Evolutionary conservation across 2,113 vertebrate genomes (phyloP).

Genomic region (Felis chaus): DNA sequence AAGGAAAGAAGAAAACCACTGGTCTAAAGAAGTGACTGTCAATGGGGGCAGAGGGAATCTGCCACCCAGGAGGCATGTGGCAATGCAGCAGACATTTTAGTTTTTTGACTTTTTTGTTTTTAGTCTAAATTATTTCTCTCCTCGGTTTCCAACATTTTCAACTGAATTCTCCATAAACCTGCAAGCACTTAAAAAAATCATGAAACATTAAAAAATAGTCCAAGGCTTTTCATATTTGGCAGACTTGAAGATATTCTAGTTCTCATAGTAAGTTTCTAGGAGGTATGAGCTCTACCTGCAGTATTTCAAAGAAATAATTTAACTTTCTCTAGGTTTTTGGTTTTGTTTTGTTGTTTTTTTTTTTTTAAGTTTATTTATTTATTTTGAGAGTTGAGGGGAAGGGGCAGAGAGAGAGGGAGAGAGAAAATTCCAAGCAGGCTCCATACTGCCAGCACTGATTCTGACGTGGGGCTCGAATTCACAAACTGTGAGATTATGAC

Average conservation of each 20-base stretch:
- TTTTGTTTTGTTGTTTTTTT: no score
- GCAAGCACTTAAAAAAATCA: conserved; percentile 45
- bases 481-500: no score
- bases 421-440: no score
- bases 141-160: conserved; percentile 18
- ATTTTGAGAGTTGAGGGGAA: no score
- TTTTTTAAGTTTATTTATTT: no score
- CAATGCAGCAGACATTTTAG: not conserved
- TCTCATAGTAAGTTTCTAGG: conserved; percentile 73
- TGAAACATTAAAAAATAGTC: conserved; percentile 64
- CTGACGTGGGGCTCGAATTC: no score
- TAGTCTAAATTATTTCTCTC: not conserved
- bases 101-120: not conserved
- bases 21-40: not conserved
- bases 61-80: not conserved
- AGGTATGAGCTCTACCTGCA: conserved; percentile 60
- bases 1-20: not conserved
- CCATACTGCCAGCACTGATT: no score
- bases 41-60: not conserved
- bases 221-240: conserved; percentile 45
- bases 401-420: no score
- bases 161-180: conserved; percentile 35
- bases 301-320: conserved; percentile 53
- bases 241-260: conserved; percentile 64
- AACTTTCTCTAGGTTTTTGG: conserved; percentile 31